Conservation (phyloP, 2,888 invertebrate species). For the Harpagoxenus sublaevis region DNA sequence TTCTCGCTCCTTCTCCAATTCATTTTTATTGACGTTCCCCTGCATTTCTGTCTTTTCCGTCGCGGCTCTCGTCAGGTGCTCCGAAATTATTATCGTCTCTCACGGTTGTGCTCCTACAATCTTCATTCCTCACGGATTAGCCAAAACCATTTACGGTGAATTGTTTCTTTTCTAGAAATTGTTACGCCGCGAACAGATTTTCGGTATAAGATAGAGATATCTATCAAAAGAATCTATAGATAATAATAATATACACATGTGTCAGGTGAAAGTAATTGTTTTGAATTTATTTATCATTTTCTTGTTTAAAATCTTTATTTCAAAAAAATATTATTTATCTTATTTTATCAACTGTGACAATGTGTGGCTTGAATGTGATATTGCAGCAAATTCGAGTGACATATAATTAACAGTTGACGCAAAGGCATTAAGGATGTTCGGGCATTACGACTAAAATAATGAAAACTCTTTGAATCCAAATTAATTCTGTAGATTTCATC, state of each 20-base stretch:
- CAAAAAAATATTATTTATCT: not conserved
- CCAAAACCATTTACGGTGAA: not conserved
- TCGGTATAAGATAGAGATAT: not conserved
- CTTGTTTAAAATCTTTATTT: not conserved
- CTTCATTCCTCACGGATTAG: conserved; percentile 36
- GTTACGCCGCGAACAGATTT: not conserved
- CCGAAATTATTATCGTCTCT: conserved; percentile 49
- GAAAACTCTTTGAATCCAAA: no score
- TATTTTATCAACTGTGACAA: not conserved
- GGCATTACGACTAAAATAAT: no score
- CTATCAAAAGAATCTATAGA: not conserved
- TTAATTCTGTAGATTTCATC: no score
- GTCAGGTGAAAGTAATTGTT: not conserved
- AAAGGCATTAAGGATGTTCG: not conserved
- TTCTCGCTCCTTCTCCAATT: conserved; percentile 31
- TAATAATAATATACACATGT: no score
- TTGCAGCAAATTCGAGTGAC: not conserved
- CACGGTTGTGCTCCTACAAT: conserved; percentile 12
- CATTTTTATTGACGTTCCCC: conserved; percentile 39
- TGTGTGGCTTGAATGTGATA: not conserved
- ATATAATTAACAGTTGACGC: not conserved
- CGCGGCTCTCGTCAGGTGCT: conserved; percentile 58
- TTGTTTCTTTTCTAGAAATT: conserved; percentile 1
- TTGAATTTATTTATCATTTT: not conserved
- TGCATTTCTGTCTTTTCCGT: conserved; percentile 41